Evolutionary conservation across 37 sponge, comb jelly and placozoan species (phyloP), one percentile per base, ranked within the genome.

Genomic region (Oopsacas minuta): DNA sequence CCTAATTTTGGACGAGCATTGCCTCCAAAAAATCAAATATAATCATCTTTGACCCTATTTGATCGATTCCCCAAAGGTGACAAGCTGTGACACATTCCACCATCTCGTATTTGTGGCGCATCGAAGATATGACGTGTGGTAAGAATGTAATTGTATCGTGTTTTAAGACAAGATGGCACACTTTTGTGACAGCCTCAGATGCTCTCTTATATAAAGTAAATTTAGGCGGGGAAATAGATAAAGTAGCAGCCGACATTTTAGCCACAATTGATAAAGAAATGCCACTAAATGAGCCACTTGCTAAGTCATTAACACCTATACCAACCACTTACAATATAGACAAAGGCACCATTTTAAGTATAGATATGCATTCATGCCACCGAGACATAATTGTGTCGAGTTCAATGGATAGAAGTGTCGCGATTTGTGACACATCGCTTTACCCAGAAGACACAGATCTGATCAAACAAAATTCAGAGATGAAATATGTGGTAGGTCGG

Each of bases 351-450:
- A 38, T 92, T 0, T 38, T 92, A 25, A 39, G 83, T 25, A 36
- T 89, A 35, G 90, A 92, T 42, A 49, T 86, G 34, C 92, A 92
- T 75, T 88, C 90, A 34, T n/a, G 30, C 75, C 30, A 61, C 75
- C 75, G 32, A 25, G 75, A 61, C 30, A 61, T 61, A 61, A 61
- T 61, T n/a, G 75, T 61, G 30, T 25, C 75, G 75, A 61, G 75
- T 34, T 61, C 75, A 3, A 61, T 61, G 75, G 75, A 61, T 34
- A 3, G 75, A 61, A 61, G 75, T n/a, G 75, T 61, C 30, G 75
- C 75, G 20, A 61, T 61, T n/a, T 25, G 22, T 25, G 75, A 61
- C 75, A 61, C 75, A 20, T 61, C 22, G 5, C 75, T 61, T 61
- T 25, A 61, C 17, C 75, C 75, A 61, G 75, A 61, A 20, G 75